Percentiles rank a stretch among this genome's conserved stretches.
phyloP scores from a whole-genome alignment of 2,113 vertebrate species.

The Atlantisia rogersi region DNA sequence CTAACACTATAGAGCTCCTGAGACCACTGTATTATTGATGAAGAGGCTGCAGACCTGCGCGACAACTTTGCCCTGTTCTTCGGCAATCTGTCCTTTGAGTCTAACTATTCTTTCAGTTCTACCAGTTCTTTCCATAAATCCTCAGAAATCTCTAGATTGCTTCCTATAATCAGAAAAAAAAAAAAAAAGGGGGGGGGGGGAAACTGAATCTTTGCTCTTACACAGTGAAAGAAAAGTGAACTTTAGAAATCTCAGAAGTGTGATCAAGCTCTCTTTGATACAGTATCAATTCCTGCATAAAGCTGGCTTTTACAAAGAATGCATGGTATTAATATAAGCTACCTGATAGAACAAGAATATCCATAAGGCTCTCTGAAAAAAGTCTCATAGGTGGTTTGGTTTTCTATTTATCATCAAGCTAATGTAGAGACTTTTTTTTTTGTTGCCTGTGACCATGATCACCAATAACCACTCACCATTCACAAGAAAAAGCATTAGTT shows the following conservation, averaged over 20 bases:
- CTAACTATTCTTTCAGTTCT: background rate
- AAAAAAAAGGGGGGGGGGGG: background rate
- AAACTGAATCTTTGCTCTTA: background rate
- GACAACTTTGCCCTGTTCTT: background rate
- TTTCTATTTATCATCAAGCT: background rate
- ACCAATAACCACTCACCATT: background rate
- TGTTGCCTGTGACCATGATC: background rate
- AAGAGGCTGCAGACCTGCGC: background rate
- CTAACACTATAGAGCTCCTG: background rate
- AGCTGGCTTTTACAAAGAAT: background rate
- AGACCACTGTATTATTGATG: background rate
- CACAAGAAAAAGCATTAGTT: background rate
- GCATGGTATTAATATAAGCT: background rate
- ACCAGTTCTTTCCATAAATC: background rate
- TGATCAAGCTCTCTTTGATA: background rate
- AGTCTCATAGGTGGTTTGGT: fast-evolving
- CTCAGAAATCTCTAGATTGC: background rate
- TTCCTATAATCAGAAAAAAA: background rate
- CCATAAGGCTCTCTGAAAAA: background rate
- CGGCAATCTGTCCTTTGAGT: background rate
- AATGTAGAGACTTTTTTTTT: background rate
- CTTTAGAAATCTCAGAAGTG: background rate
- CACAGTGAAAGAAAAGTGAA: background rate
- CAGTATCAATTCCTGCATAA: background rate
- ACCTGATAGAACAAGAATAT: background rate